A percentile compares a stretch with the other conserved stretches of the same genome.
Evolutionary conservation across 2,888 invertebrate species (phyloP).

Genomic region (Ganaspis brasiliensis): DNA sequence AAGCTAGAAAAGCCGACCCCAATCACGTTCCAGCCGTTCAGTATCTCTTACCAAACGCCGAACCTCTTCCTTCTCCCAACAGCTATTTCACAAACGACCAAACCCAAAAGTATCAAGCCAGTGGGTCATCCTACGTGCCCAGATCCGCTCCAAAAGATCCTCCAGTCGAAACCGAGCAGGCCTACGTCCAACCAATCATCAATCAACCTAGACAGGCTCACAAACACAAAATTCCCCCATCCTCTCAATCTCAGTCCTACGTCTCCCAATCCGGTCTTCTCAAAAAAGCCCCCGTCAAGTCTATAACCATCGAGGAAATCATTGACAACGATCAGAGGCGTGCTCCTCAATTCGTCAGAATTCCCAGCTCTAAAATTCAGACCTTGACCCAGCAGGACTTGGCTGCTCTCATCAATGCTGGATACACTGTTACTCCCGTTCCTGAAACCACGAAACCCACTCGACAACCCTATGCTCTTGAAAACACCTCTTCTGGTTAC

Average conservation of each 20-base stretch:
- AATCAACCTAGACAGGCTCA: slow-evolving; percentile 74
- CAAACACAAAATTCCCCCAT: slow-evolving; percentile 72
- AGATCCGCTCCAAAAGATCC: slow-evolving; percentile 69
- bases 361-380: slow-evolving; percentile 70
- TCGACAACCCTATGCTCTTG: slow-evolving; percentile 66
- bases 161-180: slow-evolving; percentile 60
- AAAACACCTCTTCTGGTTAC: slow-evolving; percentile 68
- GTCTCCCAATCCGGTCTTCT: slow-evolving; percentile 74
- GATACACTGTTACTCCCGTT: slow-evolving; percentile 76
- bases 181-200: slow-evolving; percentile 62
- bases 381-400: slow-evolving; percentile 74
- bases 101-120: slow-evolving; percentile 73
- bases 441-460: slow-evolving; percentile 69
- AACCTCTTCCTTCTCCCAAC: slow-evolving; percentile 68
- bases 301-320: slow-evolving; percentile 74
- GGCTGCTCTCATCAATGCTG: slow-evolving; percentile 74
- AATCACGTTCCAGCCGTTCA: slow-evolving; percentile 74
- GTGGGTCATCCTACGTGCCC: slow-evolving; percentile 73
- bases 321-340: slow-evolving; percentile 71
- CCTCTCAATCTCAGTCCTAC: slow-evolving; percentile 73
- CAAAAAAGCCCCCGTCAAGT: slow-evolving; percentile 76
- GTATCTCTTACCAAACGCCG: slow-evolving; percentile 70
- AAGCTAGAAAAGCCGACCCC: slow-evolving; percentile 72
- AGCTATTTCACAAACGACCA: slow-evolving; percentile 73
- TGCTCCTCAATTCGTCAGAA: slow-evolving; percentile 67